Evolutionary conservation across 1,140 invertebrate genomes (phyloP).

Genomic region (Asobara japonica): DNA sequence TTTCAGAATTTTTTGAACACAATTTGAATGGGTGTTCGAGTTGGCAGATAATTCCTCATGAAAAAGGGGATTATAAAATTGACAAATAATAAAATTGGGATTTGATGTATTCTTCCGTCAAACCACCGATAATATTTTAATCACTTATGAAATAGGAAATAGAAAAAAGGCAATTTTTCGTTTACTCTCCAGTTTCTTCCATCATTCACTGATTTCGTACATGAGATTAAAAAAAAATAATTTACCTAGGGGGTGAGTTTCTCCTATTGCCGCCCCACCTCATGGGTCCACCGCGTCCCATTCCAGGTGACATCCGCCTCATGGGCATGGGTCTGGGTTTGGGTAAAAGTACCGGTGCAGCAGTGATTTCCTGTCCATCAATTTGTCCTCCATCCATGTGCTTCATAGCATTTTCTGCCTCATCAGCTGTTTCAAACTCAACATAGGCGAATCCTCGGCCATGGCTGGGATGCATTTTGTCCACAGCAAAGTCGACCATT

Average conservation of each 20-base stretch:
- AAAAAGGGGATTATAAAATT: no score
- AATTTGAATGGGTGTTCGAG: no score
- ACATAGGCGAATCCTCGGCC: constrained; percentile 94
- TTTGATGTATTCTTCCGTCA: no score
- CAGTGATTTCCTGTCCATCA: constrained; percentile 94
- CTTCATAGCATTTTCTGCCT: constrained; percentile 98
- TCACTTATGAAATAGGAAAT: no score
- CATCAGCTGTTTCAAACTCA: constrained; percentile 92
- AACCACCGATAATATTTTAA: no score
- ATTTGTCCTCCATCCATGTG: constrained; percentile 98
- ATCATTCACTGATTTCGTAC: no score
- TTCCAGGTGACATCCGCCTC: constrained; percentile 72
- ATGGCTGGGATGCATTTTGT: constrained; percentile 86
- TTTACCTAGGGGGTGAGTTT: constrained; percentile 64
- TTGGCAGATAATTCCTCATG: no score
- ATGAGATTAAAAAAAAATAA: no score
- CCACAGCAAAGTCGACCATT: constrained; percentile 87
- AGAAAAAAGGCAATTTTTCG: no score
- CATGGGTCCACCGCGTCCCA: constrained; percentile 70
- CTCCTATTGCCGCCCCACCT: constrained; percentile 57
- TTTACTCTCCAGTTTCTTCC: no score
- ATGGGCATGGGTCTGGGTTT: constrained; percentile 74
- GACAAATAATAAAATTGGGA: no score
- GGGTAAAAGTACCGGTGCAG: constrained; percentile 86
- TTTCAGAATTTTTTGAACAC: no score